Base-by-base conservation (phyloP, 2,113 vertebrate genomes). In the Semnornis frantzii region DNA sequence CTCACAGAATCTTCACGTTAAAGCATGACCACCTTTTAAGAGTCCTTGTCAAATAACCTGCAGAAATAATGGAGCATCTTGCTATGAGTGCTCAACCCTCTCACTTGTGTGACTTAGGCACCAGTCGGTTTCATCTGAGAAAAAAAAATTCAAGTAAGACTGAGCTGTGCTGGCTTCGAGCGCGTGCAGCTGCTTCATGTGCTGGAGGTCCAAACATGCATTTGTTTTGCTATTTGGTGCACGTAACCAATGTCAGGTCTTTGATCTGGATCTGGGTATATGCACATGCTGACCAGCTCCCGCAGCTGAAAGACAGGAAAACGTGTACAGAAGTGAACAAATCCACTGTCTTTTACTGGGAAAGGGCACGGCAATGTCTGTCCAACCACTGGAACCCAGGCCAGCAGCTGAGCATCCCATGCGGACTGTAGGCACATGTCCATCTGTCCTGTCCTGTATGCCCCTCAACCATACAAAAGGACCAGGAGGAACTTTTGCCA, bases 251-350 rank as follows among this genome's bases (percentile, higher is more conserved):
- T 97, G 96, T 99, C 98, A 0, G 98, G 98, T 63, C 98, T 95
- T 8, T 98, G 98, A 24, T 97, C 97, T 0, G 98, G 98, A 37
- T 98, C 98, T 0, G 98, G 98, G 94, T 98, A 98, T 72, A 99
- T 99, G 94, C 98, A 99, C 98, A 98, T 98, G 92, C 98, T 98
- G 87, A 99, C 98, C 97, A 99, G 95, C 89, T 98, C 98, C 82
- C 98, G 97, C 70, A 99, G 82, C 98, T 99, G 97, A 21, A 91
- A 94, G 54, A 87, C 75, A 88, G 34, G 52, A 70, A 18, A 62
- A 90, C 10, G 1, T 10, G 18, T 1, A 5, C 11, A 52, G 4
- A 8, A 0, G 2, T 24, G 6, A 88, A 7, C 1, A 8, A 5
- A 8, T 1, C 7, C 0, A 0, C n/a, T 2, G 25, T 4, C 4